Percentiles rank a stretch among this genome's conserved stretches.
Evolutionary conservation across 2,888 invertebrate species (phyloP).

Genomic region (Tipula unca): DNA sequence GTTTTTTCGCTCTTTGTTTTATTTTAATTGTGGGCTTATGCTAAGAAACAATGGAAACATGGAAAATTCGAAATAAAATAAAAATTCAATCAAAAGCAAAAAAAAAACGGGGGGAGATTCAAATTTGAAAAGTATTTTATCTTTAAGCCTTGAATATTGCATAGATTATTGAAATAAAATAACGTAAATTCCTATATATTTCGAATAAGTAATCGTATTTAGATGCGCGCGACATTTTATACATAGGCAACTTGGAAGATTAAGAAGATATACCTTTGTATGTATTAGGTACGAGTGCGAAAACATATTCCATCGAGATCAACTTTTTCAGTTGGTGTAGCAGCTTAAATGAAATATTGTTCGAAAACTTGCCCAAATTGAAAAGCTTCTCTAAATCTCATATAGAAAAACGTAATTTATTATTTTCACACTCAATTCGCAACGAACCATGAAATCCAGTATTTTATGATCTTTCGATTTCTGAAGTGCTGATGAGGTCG

Average conservation of each 20-base stretch:
- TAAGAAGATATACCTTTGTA: neutral
- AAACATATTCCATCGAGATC: too few relatives aligned
- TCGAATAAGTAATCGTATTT: neutral
- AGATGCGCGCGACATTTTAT: neutral
- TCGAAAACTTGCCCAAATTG: too few relatives aligned
- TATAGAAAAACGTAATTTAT: too few relatives aligned
- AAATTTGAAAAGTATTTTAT: neutral
- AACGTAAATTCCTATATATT: neutral
- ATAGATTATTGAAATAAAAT: neutral
- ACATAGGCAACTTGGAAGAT: neutral
- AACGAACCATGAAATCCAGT: too few relatives aligned
- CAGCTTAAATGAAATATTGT: too few relatives aligned
- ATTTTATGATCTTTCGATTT: too few relatives aligned
- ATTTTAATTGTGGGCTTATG: neutral
- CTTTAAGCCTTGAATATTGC: constrained; percentile 8
- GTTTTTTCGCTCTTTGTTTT: neutral
- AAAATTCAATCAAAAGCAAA: neutral
- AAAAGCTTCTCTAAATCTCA: too few relatives aligned
- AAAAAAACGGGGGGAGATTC: neutral
- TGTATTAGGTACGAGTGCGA: too few relatives aligned
- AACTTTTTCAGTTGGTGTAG: too few relatives aligned
- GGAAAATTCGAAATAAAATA: neutral
- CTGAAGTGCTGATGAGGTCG: too few relatives aligned
- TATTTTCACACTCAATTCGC: too few relatives aligned
- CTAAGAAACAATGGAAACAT: neutral